A percentile compares a stretch with the other conserved stretches of the same genome.
phyloP scores from a whole-genome alignment of 2,113 vertebrate species.

The Forbesichthys agassizii region DNA sequence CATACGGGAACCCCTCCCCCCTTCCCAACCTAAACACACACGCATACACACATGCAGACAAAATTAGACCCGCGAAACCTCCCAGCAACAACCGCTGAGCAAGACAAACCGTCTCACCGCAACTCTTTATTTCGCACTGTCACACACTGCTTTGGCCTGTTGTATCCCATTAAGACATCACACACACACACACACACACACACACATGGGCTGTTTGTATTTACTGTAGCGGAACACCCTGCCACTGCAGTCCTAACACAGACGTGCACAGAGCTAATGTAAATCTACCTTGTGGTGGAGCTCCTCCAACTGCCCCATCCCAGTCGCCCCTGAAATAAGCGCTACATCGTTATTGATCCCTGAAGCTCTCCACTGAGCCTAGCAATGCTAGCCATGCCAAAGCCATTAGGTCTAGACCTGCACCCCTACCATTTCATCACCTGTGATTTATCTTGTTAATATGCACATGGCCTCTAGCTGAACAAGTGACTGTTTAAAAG shows the following conservation, averaged over 20 bases:
- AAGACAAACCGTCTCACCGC: constrained; percentile 58
- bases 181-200: constrained; percentile 29
- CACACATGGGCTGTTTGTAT: constrained; percentile 35
- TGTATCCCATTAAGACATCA: constrained; percentile 62
- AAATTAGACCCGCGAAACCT: constrained; percentile 34
- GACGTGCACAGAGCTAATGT: constrained; percentile 43
- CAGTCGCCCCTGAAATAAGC: constrained; percentile 27
- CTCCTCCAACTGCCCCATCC: constrained; percentile 2
- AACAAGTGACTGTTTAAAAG: constrained; percentile 28
- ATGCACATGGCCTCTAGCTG: constrained; percentile 41
- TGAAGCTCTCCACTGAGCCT: constrained; percentile 36
- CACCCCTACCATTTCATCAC: constrained; percentile 47
- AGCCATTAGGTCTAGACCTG: constrained; percentile 43
- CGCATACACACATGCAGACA: background rate
- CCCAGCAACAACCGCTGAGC: constrained; percentile 47
- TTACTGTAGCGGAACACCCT: constrained; percentile 33
- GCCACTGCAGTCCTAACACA: constrained; percentile 46
- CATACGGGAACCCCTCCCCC: constrained; percentile 32
- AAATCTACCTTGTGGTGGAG: constrained; percentile 40
- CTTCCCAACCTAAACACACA: no score
- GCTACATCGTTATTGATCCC: constrained; percentile 69
- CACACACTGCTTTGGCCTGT: constrained; percentile 50
- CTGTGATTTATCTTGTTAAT: constrained; percentile 64
- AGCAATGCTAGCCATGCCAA: constrained; percentile 41
- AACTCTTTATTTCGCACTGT: constrained; percentile 63